A percentile compares a stretch with the other conserved stretches of the same genome.
phyloP scores from a whole-genome alignment of 2,797 vertebrate species.

The Sebastes ruberrimus region DNA sequence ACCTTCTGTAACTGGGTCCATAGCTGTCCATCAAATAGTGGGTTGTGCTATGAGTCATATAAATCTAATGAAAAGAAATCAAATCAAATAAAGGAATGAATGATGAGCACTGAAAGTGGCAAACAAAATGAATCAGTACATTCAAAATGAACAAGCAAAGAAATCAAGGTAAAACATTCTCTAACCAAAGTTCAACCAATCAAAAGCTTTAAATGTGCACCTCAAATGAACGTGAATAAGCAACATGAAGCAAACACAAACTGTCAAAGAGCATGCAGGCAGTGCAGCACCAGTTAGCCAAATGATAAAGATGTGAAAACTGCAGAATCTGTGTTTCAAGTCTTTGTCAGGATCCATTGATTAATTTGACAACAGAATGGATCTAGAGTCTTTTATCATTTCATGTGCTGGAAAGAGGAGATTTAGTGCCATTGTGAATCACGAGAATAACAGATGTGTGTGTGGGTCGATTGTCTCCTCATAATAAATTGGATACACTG shows the following conservation, averaged over 20 bases:
- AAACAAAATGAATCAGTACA: constrained; percentile 75
- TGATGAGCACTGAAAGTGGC: constrained; percentile 67
- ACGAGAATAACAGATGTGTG: constrained; percentile 20
- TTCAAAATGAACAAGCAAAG: constrained; percentile 69
- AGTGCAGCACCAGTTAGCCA: constrained; percentile 37
- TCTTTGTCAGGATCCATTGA: neutral
- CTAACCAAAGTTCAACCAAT: constrained; percentile 20
- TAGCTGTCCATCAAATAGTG: constrained; percentile 79
- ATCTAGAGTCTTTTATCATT: constrained; percentile 23
- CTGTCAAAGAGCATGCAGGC: constrained; percentile 41
- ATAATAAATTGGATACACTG: constrained; percentile 30
- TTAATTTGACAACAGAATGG: constrained; percentile 1
- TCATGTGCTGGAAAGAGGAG: constrained; percentile 8
- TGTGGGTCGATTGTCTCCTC: constrained; percentile 29
- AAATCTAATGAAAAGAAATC: constrained; percentile 85
- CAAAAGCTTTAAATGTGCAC: constrained; percentile 35
- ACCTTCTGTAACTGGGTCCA: constrained; percentile 78
- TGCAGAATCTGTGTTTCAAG: neutral
- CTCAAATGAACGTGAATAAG: constrained; percentile 54
- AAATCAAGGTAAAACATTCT: constrained; percentile 56
- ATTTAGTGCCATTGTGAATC: constrained; percentile 36
- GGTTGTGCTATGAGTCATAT: constrained; percentile 81
- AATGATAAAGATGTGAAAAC: constrained; percentile 51
- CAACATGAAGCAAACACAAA: constrained; percentile 61
- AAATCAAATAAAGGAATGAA: constrained; percentile 80